Conservation (phyloP, 2,797 vertebrate genomes). For the Esox masquinongy region DNA sequence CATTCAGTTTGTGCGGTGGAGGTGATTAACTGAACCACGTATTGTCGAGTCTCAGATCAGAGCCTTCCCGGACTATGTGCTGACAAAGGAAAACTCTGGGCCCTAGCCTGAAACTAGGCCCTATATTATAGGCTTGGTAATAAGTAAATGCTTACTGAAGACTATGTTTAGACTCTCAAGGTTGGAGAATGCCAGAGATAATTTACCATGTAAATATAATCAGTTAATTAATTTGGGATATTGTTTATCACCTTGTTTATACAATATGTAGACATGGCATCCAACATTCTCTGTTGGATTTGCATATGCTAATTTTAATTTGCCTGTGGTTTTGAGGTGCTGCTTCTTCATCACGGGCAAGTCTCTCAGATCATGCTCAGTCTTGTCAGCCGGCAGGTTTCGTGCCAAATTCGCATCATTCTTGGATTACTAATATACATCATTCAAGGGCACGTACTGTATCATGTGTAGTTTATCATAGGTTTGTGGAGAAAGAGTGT, state of each 20-base stretch:
- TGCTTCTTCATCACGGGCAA: not conserved
- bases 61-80: not conserved
- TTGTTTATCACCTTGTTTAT: slow-evolving; percentile 13
- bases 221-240: slow-evolving; percentile 21
- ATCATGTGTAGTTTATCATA: too few relatives aligned
- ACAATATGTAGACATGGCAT: not conserved
- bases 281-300: slow-evolving; percentile 24
- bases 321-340: not conserved
- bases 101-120: not conserved
- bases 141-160: not conserved
- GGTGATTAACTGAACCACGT: not conserved
- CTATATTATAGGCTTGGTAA: not conserved
- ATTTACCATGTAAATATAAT: slow-evolving; percentile 12
- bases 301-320: slow-evolving; percentile 22
- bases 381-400: slow-evolving; percentile 11
- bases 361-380: slow-evolving; percentile 1
- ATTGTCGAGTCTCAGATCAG: too few relatives aligned
- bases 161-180: slow-evolving; percentile 1
- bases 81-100: not conserved
- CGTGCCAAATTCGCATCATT: not conserved
- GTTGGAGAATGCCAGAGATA: not conserved
- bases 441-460: slow-evolving; percentile 10
- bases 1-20: not conserved
- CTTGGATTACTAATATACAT: slow-evolving; percentile 20
- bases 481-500: not conserved